Base-by-base conservation (phyloP, 35 echinoderm and acorn worm species). In the Amphiura filiformis region DNA sequence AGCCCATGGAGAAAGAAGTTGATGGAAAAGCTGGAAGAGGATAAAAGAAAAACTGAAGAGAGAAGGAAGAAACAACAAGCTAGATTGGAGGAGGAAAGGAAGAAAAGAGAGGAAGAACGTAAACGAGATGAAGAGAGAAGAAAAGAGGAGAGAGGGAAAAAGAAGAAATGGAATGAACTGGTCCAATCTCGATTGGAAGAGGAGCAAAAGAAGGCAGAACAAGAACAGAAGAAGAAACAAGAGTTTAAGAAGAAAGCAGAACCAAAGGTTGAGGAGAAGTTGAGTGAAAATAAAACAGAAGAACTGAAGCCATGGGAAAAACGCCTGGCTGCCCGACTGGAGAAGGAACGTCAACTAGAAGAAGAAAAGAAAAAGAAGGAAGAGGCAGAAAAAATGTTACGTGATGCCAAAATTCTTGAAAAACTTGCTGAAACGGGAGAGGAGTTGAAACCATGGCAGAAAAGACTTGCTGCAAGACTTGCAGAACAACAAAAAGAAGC, bases 21-120 rank as follows among this genome's bases (percentile, higher is more conserved):
- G 31, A 26, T 17, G 33, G 36, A 31, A 22, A 87, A 49, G 39
- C 26, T 39, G 39, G 85, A 87, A 20, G 85, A 78, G 85, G 85
- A 87, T 39, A 77, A 37, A 9, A 18, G 34, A 18, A 78, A 87
- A 34, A 31, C 36, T 32, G 35, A 44, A 35, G 52, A 81, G 38
- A 64, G 78, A 15, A 57, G 82, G 89, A 85, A 79, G 17, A 57
- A 42, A 47, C 76, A 85, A 35, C 32, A 56, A 1, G 34, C 84
- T 36, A 28, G 49, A 38, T 33, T 78, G 22, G 75, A 82, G 65
- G 35, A 76, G 12, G 75, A 40, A 34, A 56, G 76, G 0, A 78
- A 82, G 78, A 89, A 82, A 39, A 65, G 65, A 33, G 65, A 78
- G 37, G 88, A 90, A 32, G 81, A 84, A 32, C 33, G 82, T 35